Base-by-base conservation (phyloP, 2,888 invertebrate genomes). In the Gymnoscelis rufifasciata region DNA sequence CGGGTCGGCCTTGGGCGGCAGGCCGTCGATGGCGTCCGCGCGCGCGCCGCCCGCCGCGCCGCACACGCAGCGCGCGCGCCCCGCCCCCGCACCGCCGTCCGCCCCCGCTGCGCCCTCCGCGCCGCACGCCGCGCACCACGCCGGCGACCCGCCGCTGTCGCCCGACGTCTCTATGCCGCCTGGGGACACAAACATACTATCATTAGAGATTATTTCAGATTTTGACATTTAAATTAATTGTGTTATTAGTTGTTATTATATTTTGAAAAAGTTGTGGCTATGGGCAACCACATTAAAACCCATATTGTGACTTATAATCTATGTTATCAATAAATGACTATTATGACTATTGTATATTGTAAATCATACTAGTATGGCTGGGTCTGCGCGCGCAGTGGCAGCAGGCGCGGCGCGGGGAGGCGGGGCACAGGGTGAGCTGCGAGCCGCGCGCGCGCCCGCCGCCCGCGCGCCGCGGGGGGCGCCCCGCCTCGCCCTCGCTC, bases 1-100 rank as follows among this genome's bases (percentile, higher is more conserved):
- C 51, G 93, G 92, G 70, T 93, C 93, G 54, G 90, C 87, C 49
- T 92, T 89, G 30, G 92, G 91, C 51, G 93, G 91, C 67, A 95
- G 86, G 33, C 95, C 95, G 78, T 95, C 94, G 31, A 92, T 89
- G 54, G 92, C 90, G 66, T 93, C 93, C 41, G 92, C 70, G 52
- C 91, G 72, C 26, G 31, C 4, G 31, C 60, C 44, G 49, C 54
- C 60, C 43, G 59, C 48, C 47, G 60, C 66, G 28, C 62, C 68
- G 57, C 71, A 60, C 57, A 63, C 65, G 60, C 68, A 64, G 15
- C 66, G 59, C 19, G 15, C 66, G 59, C 19, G 19, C 19, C 2
- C n/a, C 57, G 47, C 61, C n/a, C 59, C 53, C 56, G 36, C 68
- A 64, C 15, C 66, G 59, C n/a, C n/a, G n/a, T n/a, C n/a, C 57